Evolutionary conservation across 1,140 invertebrate genomes (phyloP), one percentile per base, ranked within the genome.

Genomic region (Bombus sylvicola): DNA sequence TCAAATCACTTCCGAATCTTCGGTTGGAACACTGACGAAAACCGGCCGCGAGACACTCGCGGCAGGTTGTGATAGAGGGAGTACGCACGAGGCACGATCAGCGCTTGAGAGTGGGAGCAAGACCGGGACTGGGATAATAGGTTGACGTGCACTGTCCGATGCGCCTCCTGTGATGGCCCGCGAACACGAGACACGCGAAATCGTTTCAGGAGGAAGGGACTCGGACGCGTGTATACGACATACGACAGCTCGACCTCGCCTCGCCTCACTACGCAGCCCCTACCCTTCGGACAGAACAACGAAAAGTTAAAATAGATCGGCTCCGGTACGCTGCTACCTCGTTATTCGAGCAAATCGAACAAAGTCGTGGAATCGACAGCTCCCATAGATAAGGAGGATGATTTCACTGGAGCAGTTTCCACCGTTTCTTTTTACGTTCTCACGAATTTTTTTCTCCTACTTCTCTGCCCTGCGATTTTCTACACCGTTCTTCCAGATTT

Each of bases 241-340:
- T 83, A 57, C 87, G 86, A 82, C 78, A 73, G 59, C n/a, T 69
- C 85, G 81, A 81, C 83, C 83, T 88, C 88, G 91, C 87, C 88
- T 87, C 41, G 74, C 81, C 81, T 76, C 75, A 62, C 75, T 39
- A n/a, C 53, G 37, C 80, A 72, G 39, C 86, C 78, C 87, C 62
- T 69, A 83, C 81, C 80, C 88, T 82, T 68, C 62, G 25, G 72
- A 22, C 53, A 37, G 76, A 81, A 86, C 83, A 69, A 82, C 53
- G 78, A 76, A 79, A 88, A 88, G 89, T 91, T 91, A 90, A 92
- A 91, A 91, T 90, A 91, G 83, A 91, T 90, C 87, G 83, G 69
- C 76, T 81, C 74, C 64, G 78, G 84, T 73, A 75, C 53, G 77
- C 47, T 80, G 47, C 53, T 62, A 41, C 41, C 81, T 57, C 69